These are phyloP conservation scores for Patella ulyssiponensis DNA, from an alignment of 2,888 invertebrate genomes.

Conservation along the genomic window DNA sequence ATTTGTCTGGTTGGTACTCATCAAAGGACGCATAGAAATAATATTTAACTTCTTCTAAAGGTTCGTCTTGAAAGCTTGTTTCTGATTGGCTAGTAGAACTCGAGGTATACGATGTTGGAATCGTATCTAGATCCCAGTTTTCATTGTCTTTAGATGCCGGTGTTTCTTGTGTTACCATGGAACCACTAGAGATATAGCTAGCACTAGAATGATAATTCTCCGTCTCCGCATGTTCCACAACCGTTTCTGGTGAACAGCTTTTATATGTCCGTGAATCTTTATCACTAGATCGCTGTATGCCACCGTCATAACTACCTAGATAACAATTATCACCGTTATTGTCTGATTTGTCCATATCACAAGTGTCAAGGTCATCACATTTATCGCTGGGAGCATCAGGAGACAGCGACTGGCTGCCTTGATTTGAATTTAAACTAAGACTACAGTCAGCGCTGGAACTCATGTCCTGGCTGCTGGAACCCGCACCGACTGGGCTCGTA, in stretches of 20 bases:
- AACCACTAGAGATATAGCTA: not conserved
- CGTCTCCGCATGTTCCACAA: not conserved
- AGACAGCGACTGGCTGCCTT: conserved; percentile 46
- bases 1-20: not conserved
- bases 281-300: not conserved
- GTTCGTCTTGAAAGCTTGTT: conserved; percentile 8
- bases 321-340: conserved; percentile 26
- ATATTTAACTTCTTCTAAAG: not conserved
- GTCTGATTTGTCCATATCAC: conserved; percentile 26
- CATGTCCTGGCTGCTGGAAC: conserved; percentile 51
- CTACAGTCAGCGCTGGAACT: conserved; percentile 60
- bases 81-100: not conserved
- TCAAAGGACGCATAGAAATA: not conserved
- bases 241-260: not conserved
- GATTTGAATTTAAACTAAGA: conserved; percentile 43
- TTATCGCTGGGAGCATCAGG: conserved; percentile 40
- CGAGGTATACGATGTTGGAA: not conserved
- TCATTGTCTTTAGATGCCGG: not conserved
- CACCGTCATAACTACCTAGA: conserved; percentile 20
- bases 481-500: conserved; percentile 44
- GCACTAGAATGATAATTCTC: not conserved
- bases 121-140: not conserved
- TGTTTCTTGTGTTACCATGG: not conserved
- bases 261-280: not conserved
- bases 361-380: conserved; percentile 28